Conservation (phyloP, 2,797 vertebrate species). For the Distichodus sexfasciatus region DNA sequence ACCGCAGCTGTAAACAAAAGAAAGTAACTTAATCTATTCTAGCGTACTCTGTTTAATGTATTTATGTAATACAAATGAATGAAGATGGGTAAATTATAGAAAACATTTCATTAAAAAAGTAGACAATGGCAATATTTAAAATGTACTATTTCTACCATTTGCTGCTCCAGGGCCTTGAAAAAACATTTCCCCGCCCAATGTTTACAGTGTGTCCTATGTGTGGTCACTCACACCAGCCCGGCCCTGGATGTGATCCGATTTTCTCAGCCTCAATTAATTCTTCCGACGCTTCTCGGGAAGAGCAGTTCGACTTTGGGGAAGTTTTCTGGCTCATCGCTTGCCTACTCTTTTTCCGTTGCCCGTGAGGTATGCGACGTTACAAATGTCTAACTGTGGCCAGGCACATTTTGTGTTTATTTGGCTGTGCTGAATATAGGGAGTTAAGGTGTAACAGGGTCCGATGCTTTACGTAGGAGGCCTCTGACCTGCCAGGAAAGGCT, state of each 20-base stretch:
- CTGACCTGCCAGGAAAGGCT: not conserved
- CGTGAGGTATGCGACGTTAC: not conserved
- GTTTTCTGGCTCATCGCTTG: conserved; percentile 22
- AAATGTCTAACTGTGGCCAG: conserved; percentile 11
- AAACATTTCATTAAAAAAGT: too few species aligned
- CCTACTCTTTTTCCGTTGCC: conserved; percentile 10
- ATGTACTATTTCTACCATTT: conserved; percentile 42
- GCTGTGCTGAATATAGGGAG: conserved; percentile 21
- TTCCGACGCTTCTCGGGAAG: conserved; percentile 39
- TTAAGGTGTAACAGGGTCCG: not conserved
- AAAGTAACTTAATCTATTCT: too few species aligned
- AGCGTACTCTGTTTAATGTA: too few species aligned
- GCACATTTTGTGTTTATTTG: conserved; percentile 19
- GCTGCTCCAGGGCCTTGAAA: conserved; percentile 45
- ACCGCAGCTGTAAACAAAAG: too few species aligned
- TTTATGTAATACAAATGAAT: too few species aligned
- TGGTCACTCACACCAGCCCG: conserved; percentile 47
- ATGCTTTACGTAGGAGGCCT: not conserved
- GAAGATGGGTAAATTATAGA: too few species aligned
- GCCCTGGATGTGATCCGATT: conserved; percentile 53
- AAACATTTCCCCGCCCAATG: conserved; percentile 47
- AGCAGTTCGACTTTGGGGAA: conserved; percentile 29
- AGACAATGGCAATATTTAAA: conserved; percentile 52
- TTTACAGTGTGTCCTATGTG: conserved; percentile 54
- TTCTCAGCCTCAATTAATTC: conserved; percentile 53